Evolutionary conservation across 2,113 vertebrate species (phyloP).

Genomic region (Fregata magnificens): DNA sequence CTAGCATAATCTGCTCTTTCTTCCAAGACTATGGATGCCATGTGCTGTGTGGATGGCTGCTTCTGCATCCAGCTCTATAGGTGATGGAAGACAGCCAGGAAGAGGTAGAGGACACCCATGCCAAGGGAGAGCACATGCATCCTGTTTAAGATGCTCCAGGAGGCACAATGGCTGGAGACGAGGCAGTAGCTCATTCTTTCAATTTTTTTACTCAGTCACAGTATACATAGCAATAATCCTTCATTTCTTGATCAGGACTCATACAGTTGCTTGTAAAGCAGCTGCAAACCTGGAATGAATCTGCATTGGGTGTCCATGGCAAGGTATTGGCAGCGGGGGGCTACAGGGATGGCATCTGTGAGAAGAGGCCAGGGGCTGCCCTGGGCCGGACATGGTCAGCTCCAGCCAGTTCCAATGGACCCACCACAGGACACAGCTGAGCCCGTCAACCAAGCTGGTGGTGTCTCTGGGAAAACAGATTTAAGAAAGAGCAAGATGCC

Average conservation of each 20-base stretch:
- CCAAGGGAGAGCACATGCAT: background rate
- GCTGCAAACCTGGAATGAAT: background rate
- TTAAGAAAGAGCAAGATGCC: background rate
- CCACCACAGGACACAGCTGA: background rate
- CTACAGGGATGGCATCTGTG: background rate
- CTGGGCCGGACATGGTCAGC: too few relatives aligned
- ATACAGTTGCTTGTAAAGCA: background rate
- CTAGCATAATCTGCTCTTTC: background rate
- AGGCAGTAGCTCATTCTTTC: background rate
- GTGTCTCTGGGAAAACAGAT: background rate
- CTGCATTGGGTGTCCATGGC: background rate
- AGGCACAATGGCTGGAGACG: background rate
- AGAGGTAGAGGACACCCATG: background rate
- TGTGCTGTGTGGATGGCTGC: background rate
- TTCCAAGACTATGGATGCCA: background rate
- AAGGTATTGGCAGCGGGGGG: background rate
- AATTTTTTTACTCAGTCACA: background rate
- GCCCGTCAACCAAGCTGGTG: background rate
- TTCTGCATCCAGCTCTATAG: background rate
- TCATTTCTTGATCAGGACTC: background rate
- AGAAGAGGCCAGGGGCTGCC: background rate
- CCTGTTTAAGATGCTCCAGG: background rate
- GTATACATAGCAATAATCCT: background rate
- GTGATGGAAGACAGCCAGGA: background rate
- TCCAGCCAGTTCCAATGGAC: background rate